Conservation (phyloP, 64 coral and sea anemone genomes). For the Montipora sp. region DNA sequence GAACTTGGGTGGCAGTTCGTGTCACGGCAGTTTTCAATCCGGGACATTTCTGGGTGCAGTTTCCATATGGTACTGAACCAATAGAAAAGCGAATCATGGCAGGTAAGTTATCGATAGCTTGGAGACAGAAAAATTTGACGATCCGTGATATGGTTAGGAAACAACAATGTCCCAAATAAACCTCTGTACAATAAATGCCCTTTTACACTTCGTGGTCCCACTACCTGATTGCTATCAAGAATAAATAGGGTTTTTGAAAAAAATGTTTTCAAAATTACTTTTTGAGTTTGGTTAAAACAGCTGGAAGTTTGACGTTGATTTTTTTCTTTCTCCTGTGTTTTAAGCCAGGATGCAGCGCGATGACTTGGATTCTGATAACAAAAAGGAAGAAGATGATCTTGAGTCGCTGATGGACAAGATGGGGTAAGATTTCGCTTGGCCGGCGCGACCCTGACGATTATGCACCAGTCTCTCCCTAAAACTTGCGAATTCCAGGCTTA, state of each 20-base stretch:
- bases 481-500: neutral
- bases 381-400: slow-evolving; percentile 57
- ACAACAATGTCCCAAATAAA: no score
- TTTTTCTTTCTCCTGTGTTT: neutral
- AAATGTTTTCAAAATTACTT: no score
- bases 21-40: slow-evolving; percentile 93
- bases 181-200: no score
- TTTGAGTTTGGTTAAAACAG: no score
- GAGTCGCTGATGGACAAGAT: slow-evolving; percentile 48
- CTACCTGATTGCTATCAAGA: no score
- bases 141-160: no score
- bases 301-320: neutral
- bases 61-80: slow-evolving; percentile 88
- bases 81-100: slow-evolving; percentile 89
- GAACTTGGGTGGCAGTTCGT: slow-evolving; percentile 86
- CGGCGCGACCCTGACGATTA: neutral
- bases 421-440: slow-evolving; percentile 6
- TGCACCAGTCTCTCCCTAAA: neutral
- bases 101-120: slow-evolving; percentile 50
- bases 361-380: neutral
- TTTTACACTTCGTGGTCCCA: no score
- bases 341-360: neutral
- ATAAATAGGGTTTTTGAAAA: no score
- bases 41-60: slow-evolving; percentile 95
- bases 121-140: no score